Evolutionary conservation across 2,113 vertebrate species (phyloP).

Genomic region (Macaca mulatta): DNA sequence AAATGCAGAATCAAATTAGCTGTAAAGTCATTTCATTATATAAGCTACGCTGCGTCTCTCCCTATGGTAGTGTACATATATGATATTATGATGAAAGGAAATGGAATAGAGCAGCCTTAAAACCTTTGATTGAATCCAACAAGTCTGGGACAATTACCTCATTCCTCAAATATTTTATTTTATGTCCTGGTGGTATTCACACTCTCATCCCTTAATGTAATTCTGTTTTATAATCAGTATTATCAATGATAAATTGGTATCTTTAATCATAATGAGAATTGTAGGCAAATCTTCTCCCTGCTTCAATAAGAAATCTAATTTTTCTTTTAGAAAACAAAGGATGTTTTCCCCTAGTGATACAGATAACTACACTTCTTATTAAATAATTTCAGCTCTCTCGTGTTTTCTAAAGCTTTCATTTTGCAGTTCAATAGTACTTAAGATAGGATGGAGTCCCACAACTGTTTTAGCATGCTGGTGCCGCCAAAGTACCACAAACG

Average conservation of each 20-base stretch:
- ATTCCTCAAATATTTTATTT: not conserved
- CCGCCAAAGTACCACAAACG: not conserved
- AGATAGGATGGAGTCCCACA: not conserved
- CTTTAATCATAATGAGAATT: constrained; percentile 25
- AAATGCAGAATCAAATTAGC: constrained; percentile 10
- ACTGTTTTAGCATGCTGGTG: not conserved
- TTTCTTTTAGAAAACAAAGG: constrained; percentile 49
- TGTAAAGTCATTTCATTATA: not conserved
- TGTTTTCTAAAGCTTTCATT: not conserved
- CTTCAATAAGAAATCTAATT: constrained; percentile 42
- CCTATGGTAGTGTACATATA: not conserved
- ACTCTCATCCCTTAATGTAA: not conserved
- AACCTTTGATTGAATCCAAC: not conserved
- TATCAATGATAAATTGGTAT: constrained; percentile 21
- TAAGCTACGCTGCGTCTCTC: not conserved
- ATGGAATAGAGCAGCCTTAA: not conserved
- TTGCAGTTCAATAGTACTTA: not conserved
- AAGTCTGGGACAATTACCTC: not conserved
- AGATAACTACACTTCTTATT: not conserved
- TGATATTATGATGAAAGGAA: not conserved
- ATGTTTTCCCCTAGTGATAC: not conserved
- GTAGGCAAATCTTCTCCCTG: not conserved
- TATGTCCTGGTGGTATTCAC: not conserved
- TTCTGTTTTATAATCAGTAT: constrained; percentile 3
- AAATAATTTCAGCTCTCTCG: not conserved